phyloP scores from a whole-genome alignment of 53 echinoderm and acorn worm species.

The Apostichopus leukothele region DNA sequence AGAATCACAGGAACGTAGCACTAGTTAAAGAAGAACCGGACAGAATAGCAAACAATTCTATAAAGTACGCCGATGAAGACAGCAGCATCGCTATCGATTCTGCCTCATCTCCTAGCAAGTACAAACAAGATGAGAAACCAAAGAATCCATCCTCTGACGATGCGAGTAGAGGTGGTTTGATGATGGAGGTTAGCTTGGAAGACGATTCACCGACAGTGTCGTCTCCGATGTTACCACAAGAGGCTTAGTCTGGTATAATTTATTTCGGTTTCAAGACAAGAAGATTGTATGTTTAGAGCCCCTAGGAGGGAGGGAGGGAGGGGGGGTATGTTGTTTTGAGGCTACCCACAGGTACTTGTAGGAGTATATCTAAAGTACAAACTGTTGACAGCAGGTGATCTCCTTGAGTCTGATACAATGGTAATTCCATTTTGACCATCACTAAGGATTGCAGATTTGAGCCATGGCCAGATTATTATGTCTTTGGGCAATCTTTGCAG shows the following conservation, averaged over 20 bases:
- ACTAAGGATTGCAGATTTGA: no score
- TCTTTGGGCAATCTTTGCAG: no score
- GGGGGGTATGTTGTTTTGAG: no score
- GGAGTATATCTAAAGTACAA: neutral
- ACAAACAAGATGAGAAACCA: neutral
- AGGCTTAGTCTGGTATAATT: neutral
- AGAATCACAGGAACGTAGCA: neutral
- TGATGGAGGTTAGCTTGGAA: constrained; percentile 17
- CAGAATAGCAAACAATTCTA: neutral
- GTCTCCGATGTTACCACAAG: constrained; percentile 34
- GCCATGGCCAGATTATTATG: no score
- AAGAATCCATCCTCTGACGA: neutral
- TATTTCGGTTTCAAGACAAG: neutral
- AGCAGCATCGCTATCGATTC: neutral
- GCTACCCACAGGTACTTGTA: no score
- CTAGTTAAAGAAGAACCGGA: neutral
- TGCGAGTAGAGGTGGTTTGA: neutral
- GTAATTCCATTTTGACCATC: neutral
- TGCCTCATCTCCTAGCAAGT: neutral
- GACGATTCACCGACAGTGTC: constrained; percentile 32
- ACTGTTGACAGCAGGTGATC: neutral
- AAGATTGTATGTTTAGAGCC: neutral
- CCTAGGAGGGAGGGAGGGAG: neutral
- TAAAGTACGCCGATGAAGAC: constrained; percentile 27
- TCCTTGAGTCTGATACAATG: neutral